A percentile compares a stretch with the other conserved stretches of the same genome.
Conservation (phyloP, 2,888 invertebrate genomes). For the Spisula subtruncata region DNA sequence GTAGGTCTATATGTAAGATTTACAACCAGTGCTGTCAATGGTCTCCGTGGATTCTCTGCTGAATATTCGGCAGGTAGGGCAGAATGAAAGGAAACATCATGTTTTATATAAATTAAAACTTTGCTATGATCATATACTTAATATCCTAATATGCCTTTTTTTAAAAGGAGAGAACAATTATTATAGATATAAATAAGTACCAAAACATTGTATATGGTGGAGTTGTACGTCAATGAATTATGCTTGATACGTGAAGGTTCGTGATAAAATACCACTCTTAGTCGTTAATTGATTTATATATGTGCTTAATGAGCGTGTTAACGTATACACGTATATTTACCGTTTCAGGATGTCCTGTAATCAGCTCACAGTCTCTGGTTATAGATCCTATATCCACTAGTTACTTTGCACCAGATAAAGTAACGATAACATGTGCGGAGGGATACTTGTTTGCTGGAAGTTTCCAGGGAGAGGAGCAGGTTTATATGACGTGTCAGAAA, state of each 20-base stretch:
- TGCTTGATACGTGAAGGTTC: too few relatives aligned
- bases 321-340: too few relatives aligned
- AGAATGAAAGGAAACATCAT: not conserved
- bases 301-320: too few relatives aligned
- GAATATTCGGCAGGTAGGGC: conserved; percentile 72
- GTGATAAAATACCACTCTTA: too few relatives aligned
- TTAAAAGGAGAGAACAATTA: too few relatives aligned
- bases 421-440: conserved; percentile 72
- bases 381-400: conserved; percentile 53
- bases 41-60: conserved; percentile 72
- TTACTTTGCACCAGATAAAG: conserved; percentile 62
- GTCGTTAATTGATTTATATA: too few relatives aligned
- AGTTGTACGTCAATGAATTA: not conserved
- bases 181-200: too few relatives aligned
- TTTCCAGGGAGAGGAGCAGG: conserved; percentile 61
- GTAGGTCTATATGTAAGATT: conserved; percentile 67
- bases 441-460: conserved; percentile 74
- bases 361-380: conserved; percentile 58
- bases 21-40: conserved; percentile 73
- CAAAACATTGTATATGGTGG: too few relatives aligned
- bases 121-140: too few relatives aligned
- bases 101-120: too few relatives aligned
- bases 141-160: too few relatives aligned
- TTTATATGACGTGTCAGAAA: conserved; percentile 71
- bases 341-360: conserved; percentile 69